Percentiles rank a stretch among this genome's conserved stretches.
phyloP scores from a whole-genome alignment of 2,113 vertebrate genomes.

The Rynchops niger region DNA sequence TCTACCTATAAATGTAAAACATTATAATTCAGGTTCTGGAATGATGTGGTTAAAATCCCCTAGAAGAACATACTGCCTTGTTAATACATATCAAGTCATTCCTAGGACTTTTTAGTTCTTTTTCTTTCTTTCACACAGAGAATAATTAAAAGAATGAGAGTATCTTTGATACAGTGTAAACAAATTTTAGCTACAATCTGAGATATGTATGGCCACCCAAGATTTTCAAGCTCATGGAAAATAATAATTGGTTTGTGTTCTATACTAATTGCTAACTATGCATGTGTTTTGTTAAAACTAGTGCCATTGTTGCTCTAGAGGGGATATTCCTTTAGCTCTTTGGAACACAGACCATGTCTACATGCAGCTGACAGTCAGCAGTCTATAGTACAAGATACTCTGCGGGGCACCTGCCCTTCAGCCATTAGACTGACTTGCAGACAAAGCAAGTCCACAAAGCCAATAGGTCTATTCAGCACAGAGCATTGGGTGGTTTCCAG shows the following conservation, averaged over 20 bases:
- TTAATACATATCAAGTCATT: not conserved
- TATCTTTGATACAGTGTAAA: not conserved
- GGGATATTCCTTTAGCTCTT: not conserved
- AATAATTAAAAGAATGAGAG: not conserved
- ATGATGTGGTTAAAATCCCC: not conserved
- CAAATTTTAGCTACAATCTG: not conserved
- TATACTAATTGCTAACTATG: not conserved
- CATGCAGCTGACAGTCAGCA: not conserved
- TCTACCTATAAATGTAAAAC: not conserved
- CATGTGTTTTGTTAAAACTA: not conserved
- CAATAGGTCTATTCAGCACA: not conserved
- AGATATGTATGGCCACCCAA: fast-evolving
- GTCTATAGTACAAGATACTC: not conserved
- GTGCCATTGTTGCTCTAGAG: not conserved
- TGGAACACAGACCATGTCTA: not conserved
- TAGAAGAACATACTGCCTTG: not conserved
- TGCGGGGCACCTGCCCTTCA: not conserved
- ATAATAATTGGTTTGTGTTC: not conserved
- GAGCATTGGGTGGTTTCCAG: not conserved
- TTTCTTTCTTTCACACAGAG: not conserved
- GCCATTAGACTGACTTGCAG: not conserved
- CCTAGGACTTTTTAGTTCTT: not conserved
- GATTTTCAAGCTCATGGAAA: not conserved
- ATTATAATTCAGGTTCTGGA: not conserved
- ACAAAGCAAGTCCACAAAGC: not conserved